Evolutionary conservation across 2,888 invertebrate species (phyloP).

Genomic region (Labia minor): DNA sequence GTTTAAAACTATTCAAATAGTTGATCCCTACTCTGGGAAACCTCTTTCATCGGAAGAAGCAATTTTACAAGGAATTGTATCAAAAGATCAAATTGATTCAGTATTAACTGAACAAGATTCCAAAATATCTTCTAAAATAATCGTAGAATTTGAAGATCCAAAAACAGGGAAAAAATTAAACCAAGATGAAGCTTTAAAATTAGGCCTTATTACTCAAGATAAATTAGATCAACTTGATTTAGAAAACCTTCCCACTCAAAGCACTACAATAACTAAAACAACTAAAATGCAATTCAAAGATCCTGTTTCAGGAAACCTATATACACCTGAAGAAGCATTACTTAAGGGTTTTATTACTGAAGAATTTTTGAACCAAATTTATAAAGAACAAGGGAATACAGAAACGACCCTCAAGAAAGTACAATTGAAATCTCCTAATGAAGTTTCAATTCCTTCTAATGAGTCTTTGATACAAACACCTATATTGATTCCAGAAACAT

Average conservation of each 20-base stretch:
- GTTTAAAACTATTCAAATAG: background rate
- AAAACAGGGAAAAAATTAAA: background rate
- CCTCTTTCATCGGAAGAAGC: conserved; percentile 39
- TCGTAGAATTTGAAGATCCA: background rate
- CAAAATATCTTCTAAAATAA: background rate
- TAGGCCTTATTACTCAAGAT: background rate
- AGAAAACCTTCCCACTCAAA: background rate
- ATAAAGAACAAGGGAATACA: background rate
- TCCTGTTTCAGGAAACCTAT: conserved; percentile 40
- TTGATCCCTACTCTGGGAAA: conserved; percentile 8
- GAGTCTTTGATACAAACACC: background rate
- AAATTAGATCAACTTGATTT: background rate
- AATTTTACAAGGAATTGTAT: conserved; percentile 45
- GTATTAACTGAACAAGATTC: background rate
- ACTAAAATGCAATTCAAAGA: conserved; percentile 29
- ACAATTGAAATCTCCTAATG: background rate
- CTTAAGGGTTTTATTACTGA: conserved; percentile 46
- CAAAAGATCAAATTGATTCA: conserved; percentile 38
- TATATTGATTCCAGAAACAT: background rate
- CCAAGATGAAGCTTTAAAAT: background rate
- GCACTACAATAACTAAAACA: background rate
- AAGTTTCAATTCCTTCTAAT: background rate
- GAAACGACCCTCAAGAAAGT: background rate
- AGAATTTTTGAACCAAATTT: conserved; percentile 34
- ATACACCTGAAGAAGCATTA: conserved; percentile 49